Evolutionary conservation across 1,140 invertebrate species (phyloP), one percentile per base, ranked within the genome.

Genomic region (Pararge aegeria): DNA sequence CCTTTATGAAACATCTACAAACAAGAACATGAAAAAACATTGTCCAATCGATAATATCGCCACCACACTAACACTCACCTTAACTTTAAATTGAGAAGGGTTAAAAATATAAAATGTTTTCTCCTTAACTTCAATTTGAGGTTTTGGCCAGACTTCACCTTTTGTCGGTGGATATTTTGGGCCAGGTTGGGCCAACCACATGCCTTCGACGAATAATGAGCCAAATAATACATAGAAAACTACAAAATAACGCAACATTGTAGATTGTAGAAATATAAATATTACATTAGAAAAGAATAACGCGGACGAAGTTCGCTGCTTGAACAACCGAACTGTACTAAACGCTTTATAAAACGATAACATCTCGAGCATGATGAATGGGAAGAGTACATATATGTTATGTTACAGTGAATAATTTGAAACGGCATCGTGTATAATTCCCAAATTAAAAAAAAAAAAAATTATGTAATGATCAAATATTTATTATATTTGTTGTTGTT

Each of bases 121-220:
- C 13, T 72, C 38, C 30, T 79, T 85, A 10, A 44, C 62, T 74
- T 91, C 81, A 16, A 74, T 48, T 65, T 90, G 83, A 0, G 91
- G 91, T 75, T 90, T 90, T 0, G 92, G 92, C 92, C 92, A 92
- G n/a, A 92, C 78, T 62, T 85, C 84, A 9, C 92, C 92, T 67
- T 89, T 86, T 0, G 91, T 92, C 0, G 91, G 75, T 5, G 80
- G 78, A 60, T 73, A 87, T 40, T 66, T 66, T 0, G 84, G 78
- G 1, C 86, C 87, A 5, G 85, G 82, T 18, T 80, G 64, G 34
- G 83, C 78, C 5, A 86, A 59, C 30, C 61, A 70, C 38, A 75
- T 61, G 15, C 66, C 61, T 48, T 52, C 49, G 29, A 52, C 58
- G 13, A 61, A 53, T 55, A 73, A 50, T 42, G 51, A 37, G 18